Base-by-base conservation (phyloP, 2,888 invertebrate species). In the Aporophyla lueneburgensis region DNA sequence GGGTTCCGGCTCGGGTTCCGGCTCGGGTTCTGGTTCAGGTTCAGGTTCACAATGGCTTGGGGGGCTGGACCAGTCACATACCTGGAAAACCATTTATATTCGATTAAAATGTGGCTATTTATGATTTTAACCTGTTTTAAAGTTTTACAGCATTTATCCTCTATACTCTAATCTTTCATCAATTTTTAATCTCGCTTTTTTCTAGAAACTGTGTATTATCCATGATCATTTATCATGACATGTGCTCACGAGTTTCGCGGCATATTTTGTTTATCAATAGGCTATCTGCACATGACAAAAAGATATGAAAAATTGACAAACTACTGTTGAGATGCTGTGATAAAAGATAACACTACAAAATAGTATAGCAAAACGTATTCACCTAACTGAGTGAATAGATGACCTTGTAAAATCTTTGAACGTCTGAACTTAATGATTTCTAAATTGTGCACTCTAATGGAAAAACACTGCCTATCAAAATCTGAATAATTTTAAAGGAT, bases 51-150 rank as follows among this genome's bases (percentile, higher is more conserved):
- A 96, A 53, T 87, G 87, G 43, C 80, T 88, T 53, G 96, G 96
- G 61, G 92, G 88, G 6, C 84, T 68, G 21, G 93, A 92, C 89
- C 93, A 92, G 88, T 96, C 96, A 81, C 96, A 96, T 46, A 95
- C 91, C 96, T 96, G 86, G 59, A 87, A 88, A 61, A 27, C 0
- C 40, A 56, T 63, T 49, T 33, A 33, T 51, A 16, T n/a, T 56
- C 2, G 10, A 61, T 70, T 59, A 14, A 43, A 49, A 40, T 51
- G 14, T 51, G n/a, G 0, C 16, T 9, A 3, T 71, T 49, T 5
- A 19, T 2, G 1, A 19, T 24, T n/a, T 27, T 5, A 12, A 49
- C 2, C 0, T 2, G n/a, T 33, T 46, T 12, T 27, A 2, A 12
- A 16, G 27, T 16, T 33, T 19, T 7, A 33, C 21, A 49, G 21